Conservation (phyloP, 2,797 vertebrate species). For the Poecilia picta region DNA sequence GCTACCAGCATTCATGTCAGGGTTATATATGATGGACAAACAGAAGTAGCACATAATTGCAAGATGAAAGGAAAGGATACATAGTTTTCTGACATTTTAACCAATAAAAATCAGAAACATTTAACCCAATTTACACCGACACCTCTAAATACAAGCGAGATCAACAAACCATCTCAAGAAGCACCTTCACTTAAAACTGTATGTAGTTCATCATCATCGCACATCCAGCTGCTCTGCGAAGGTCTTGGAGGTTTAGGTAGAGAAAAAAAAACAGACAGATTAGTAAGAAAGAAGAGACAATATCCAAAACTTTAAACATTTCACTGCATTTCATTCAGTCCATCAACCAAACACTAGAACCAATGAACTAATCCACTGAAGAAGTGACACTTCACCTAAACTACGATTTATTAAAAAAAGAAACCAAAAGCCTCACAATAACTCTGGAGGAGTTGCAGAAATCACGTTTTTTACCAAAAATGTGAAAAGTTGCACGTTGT, state of each 20-base stretch:
- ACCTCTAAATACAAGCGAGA: background rate
- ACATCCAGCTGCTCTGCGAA: background rate
- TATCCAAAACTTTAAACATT: background rate
- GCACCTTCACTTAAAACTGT: background rate
- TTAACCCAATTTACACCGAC: background rate
- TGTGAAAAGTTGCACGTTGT: background rate
- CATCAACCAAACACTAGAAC: background rate
- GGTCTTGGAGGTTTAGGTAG: background rate
- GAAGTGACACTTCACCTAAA: background rate
- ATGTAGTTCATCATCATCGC: background rate
- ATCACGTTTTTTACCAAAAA: background rate
- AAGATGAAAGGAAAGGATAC: background rate
- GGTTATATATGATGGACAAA: background rate
- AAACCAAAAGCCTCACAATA: no score
- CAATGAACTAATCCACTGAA: background rate
- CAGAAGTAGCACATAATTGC: background rate
- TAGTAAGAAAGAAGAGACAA: background rate
- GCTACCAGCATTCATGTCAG: background rate
- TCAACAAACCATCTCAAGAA: background rate
- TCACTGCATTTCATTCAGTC: background rate
- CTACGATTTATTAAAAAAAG: background rate
- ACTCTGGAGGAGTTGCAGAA: background rate
- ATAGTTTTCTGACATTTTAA: background rate
- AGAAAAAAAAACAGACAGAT: background rate
- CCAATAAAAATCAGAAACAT: background rate